Evolutionary conservation across 2,113 vertebrate species (phyloP).

Genomic region (Corythoichthys haematopterus): DNA sequence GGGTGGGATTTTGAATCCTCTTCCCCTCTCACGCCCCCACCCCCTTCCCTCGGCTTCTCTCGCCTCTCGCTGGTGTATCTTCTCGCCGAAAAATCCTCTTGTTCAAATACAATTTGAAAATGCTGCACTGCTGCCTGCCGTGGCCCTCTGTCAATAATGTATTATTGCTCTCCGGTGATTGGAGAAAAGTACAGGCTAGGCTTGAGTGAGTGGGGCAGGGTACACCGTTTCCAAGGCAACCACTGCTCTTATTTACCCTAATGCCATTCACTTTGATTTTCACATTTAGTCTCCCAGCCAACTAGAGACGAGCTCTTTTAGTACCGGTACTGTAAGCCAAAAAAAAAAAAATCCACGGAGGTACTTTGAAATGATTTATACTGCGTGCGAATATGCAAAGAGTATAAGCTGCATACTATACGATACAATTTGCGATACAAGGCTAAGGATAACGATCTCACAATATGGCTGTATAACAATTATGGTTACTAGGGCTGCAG

Average conservation of each 20-base stretch:
- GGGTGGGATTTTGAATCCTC: conserved; percentile 43
- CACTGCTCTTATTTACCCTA: conserved; percentile 76
- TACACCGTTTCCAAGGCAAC: conserved; percentile 75
- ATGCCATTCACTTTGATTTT: conserved; percentile 79
- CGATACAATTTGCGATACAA: too few relatives aligned
- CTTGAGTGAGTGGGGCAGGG: conserved; percentile 68
- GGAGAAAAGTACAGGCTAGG: conserved; percentile 75
- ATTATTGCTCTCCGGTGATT: conserved; percentile 74
- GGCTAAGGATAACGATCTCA: too few relatives aligned
- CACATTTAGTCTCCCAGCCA: conserved; percentile 66
- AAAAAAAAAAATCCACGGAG: too few relatives aligned
- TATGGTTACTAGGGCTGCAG: too few relatives aligned
- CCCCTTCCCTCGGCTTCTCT: conserved; percentile 23
- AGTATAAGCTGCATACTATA: too few relatives aligned
- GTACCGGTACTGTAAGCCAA: conserved; percentile 28
- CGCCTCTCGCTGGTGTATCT: conserved; percentile 45
- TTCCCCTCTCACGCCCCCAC: conserved; percentile 19
- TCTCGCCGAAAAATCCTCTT: conserved; percentile 51
- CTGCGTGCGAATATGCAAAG: too few relatives aligned
- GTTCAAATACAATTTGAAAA: conserved; percentile 73
- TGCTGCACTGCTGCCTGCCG: conserved; percentile 69
- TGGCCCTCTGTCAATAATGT: conserved; percentile 74
- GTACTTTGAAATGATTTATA: too few relatives aligned
- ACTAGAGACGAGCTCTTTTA: conserved; percentile 35
- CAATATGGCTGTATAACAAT: too few relatives aligned